phyloP scores from a whole-genome alignment of 2,113 vertebrate species.

The Acanthisitta chloris region DNA sequence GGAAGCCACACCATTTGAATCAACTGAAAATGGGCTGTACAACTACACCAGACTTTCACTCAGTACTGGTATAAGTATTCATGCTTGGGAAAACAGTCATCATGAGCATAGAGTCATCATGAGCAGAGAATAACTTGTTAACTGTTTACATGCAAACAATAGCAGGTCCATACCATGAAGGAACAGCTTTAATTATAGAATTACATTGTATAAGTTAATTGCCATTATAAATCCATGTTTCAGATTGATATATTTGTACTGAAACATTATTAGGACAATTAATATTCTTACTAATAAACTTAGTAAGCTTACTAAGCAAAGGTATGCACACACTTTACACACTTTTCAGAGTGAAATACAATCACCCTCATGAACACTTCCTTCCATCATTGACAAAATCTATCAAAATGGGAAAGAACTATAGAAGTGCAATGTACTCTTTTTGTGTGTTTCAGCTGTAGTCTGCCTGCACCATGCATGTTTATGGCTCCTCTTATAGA shows the following conservation, averaged over 20 bases:
- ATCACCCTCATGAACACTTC: background rate
- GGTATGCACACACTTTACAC: background rate
- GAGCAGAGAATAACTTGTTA: background rate
- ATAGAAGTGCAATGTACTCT: rapidly evolving
- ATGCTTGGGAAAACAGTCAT: too few relatives aligned
- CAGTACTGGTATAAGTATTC: too few relatives aligned
- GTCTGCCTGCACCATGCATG: background rate
- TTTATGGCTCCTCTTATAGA: background rate
- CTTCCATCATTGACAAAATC: background rate
- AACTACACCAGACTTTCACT: background rate
- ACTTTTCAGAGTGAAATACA: background rate
- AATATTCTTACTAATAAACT: background rate
- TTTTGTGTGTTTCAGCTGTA: background rate
- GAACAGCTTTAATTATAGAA: background rate
- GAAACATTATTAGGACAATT: background rate
- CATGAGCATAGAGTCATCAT: too few relatives aligned
- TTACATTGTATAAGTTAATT: background rate
- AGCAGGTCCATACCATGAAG: background rate
- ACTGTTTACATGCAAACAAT: background rate
- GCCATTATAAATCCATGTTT: background rate
- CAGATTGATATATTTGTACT: background rate
- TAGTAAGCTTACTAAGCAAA: too few relatives aligned
- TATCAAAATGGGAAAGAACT: background rate
- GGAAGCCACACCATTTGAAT: background rate
- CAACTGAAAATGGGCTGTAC: background rate